Conservation (phyloP, 1,140 invertebrate species). For the Ditylenchus dipsaci region DNA sequence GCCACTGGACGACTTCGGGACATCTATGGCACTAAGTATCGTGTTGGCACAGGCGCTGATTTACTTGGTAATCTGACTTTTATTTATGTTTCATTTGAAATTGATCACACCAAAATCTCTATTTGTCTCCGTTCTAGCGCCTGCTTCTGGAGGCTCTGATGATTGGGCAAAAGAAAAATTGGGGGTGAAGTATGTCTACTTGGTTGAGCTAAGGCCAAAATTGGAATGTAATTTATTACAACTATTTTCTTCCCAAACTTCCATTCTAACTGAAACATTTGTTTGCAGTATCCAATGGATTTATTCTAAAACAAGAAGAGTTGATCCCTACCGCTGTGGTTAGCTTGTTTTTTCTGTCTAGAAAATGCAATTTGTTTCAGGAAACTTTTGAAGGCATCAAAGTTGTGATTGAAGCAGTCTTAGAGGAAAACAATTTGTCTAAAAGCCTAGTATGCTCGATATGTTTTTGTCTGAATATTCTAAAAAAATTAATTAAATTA, state of each 20-base stretch:
- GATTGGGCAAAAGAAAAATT: slow-evolving; percentile 56
- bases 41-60: slow-evolving; percentile 54
- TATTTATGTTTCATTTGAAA: neutral
- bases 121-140: slow-evolving; percentile 36
- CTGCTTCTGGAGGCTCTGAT: slow-evolving; percentile 56
- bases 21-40: slow-evolving; percentile 57
- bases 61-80: slow-evolving; percentile 39
- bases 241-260: slow-evolving; percentile 3
- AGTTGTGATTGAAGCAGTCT: slow-evolving; percentile 35
- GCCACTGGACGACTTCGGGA: slow-evolving; percentile 46
- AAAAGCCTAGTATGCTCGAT: neutral
- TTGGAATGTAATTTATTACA: slow-evolving; percentile 31
- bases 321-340: slow-evolving; percentile 34
- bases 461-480: no score
- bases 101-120: no score
- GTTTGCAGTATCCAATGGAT: slow-evolving; percentile 33
- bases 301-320: slow-evolving; percentile 43
- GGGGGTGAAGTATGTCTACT: slow-evolving; percentile 56
- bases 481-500: no score
- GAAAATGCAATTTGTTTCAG: neutral
- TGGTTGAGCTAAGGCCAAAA: slow-evolving; percentile 50
- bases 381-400: slow-evolving; percentile 45
- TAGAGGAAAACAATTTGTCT: slow-evolving; percentile 27
- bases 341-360: neutral
- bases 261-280: neutral